Evolutionary conservation across 64 coral and sea anemone genomes (phyloP).

Genomic region (Platygyra sinensis): DNA sequence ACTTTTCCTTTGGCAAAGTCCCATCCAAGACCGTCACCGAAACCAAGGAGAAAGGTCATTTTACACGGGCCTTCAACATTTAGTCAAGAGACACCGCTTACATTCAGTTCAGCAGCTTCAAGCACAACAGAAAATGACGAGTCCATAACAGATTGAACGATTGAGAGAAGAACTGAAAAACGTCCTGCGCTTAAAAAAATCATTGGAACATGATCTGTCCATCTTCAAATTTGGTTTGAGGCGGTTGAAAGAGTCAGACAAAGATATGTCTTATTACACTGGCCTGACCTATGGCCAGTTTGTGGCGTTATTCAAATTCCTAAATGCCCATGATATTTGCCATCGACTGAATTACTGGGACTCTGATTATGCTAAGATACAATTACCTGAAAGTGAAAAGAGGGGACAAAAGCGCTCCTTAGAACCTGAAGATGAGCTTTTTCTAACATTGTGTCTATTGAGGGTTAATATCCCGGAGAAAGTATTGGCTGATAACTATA

Average conservation of each 20-base stretch:
- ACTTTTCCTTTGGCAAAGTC: slow-evolving; percentile 32
- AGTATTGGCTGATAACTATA: slow-evolving; percentile 59
- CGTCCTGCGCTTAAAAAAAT: slow-evolving; percentile 1
- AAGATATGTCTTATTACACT: slow-evolving; percentile 54
- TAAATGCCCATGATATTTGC: slow-evolving; percentile 44
- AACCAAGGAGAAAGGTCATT: neutral
- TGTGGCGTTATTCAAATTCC: slow-evolving; percentile 55
- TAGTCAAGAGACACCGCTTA: neutral
- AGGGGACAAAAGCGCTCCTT: slow-evolving; percentile 28
- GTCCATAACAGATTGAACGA: slow-evolving; percentile 14
- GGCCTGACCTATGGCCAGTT: slow-evolving; percentile 56
- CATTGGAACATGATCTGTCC: slow-evolving; percentile 35
- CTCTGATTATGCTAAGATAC: slow-evolving; percentile 42
- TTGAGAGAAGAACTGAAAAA: slow-evolving; percentile 17
- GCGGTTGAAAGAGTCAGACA: slow-evolving; percentile 29
- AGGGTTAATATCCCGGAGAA: slow-evolving; percentile 65
- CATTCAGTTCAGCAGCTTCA: neutral
- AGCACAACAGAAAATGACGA: neutral
- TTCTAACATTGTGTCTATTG: slow-evolving; percentile 54
- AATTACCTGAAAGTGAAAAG: slow-evolving; percentile 46
- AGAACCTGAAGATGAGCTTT: slow-evolving; percentile 25
- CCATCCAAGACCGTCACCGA: neutral
- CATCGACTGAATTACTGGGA: slow-evolving; percentile 67
- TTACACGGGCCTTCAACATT: neutral
- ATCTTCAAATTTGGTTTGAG: slow-evolving; percentile 46